Percentiles rank a stretch among this genome's conserved stretches.
Conservation (phyloP, 2,888 invertebrate genomes). For the Euclidia mi region DNA sequence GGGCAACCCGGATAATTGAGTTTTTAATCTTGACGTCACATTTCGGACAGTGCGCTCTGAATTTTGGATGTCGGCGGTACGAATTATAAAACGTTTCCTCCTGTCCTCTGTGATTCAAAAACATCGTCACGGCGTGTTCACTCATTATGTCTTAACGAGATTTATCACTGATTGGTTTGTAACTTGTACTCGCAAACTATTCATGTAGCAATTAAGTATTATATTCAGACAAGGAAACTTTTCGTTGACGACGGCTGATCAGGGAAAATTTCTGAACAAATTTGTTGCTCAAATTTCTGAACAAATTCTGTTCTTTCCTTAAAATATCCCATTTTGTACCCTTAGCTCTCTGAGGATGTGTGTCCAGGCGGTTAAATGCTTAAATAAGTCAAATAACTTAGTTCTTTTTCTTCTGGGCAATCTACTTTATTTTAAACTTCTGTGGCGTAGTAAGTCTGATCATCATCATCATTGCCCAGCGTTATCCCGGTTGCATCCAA, state of each 20-base stretch:
- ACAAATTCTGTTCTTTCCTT: no score
- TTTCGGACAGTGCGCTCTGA: slow-evolving; percentile 21
- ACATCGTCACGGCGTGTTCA: slow-evolving; percentile 15
- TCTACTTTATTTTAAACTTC: no score
- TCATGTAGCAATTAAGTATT: neutral
- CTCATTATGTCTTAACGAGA: slow-evolving; percentile 21
- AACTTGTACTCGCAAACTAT: neutral
- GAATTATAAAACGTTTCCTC: slow-evolving; percentile 17
- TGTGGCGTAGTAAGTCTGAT: no score
- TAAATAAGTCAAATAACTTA: no score
- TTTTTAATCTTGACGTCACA: slow-evolving; percentile 53
- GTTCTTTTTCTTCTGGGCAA: no score
- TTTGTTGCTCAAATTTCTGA: no score
- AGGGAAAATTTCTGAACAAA: neutral
- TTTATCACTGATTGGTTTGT: slow-evolving; percentile 9
- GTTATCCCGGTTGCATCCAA: no score
- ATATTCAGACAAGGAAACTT: neutral
- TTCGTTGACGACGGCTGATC: neutral
- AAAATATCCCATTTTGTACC: no score
- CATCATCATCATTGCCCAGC: no score
- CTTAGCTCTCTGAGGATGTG: no score
- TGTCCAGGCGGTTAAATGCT: no score
- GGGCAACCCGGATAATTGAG: slow-evolving; percentile 47
- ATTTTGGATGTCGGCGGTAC: slow-evolving; percentile 18
- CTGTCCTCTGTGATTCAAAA: slow-evolving; percentile 6